Evolutionary conservation across 2,113 vertebrate genomes (phyloP), one percentile per base, ranked within the genome.

Genomic region (Takifugu flavidus): DNA sequence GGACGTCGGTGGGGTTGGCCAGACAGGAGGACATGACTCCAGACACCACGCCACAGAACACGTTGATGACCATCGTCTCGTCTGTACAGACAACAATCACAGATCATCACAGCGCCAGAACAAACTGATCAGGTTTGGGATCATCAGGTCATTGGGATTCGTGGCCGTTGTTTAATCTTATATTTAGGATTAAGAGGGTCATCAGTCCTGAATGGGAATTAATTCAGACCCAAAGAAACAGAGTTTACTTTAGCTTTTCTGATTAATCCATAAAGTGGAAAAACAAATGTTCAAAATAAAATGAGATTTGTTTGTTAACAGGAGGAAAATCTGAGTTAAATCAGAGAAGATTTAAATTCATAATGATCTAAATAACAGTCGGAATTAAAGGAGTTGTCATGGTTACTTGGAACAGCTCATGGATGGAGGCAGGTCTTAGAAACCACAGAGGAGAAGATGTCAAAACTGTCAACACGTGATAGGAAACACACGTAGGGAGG

Each of bases 41-140:
- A 0, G 96, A 94, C 31, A 98, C 91, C 28, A 98, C 96, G 0
- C 95, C 96, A 25, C 95, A 98, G 79, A 98, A 95, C n/a, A 98
- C 94, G 49, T 98, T 98, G 88, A 98, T 92, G 31, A 98, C 89
- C 86, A 98, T 91, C 7, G 95, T 97, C 85, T 98, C 96, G 72
- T 98, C 96, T 98, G 91, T 2, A 14, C 54, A 59, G 13, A 25
- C 15, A 59, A 12, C 49, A 51, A 6, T 26, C 10, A 49, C 0
- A 10, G 13, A 53, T 46, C 4, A 15, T 29, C 13, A 42, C 6
- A 46, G 8, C 2, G 10, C 25, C 43, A 42, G 34, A 52, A 53
- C n/a, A 49, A n/a, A 45, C 4, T 28, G 6, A 44, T 65, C 46
- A 47, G 47, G 49, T 53, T 47, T 39, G 54, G 50, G 54, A 15